Evolutionary conservation across 1,140 invertebrate species (phyloP).

Genomic region (Tigriopus japonicus): DNA sequence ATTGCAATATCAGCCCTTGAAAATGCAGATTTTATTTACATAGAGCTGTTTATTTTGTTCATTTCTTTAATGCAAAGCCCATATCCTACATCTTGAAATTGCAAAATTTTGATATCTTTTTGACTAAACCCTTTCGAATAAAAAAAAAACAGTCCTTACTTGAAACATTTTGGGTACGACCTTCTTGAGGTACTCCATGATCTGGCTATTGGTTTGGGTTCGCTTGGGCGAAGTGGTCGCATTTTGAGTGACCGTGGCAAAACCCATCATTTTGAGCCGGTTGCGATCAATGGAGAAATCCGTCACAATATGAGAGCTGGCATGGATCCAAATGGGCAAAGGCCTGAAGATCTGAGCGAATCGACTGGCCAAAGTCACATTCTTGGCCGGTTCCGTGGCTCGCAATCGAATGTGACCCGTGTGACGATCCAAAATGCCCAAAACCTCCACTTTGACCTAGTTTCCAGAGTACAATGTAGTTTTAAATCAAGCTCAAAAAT

Average conservation of each 20-base stretch:
- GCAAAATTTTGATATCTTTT: too few relatives aligned
- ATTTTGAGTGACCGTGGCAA: neutral
- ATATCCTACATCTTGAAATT: too few relatives aligned
- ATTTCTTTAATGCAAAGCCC: too few relatives aligned
- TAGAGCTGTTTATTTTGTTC: too few relatives aligned
- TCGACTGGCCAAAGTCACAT: constrained; percentile 17
- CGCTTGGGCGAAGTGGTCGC: neutral
- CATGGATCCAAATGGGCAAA: constrained; percentile 49
- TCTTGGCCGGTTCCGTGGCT: constrained; percentile 49
- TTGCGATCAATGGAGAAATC: constrained; percentile 60
- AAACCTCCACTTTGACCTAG: constrained; percentile 58
- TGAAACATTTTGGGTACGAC: constrained; percentile 69
- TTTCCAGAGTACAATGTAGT: neutral
- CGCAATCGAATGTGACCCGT: constrained; percentile 50
- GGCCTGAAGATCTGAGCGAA: constrained; percentile 45
- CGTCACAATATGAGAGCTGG: constrained; percentile 50
- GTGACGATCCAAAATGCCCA: constrained; percentile 55
- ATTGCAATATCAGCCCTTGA: too few relatives aligned
- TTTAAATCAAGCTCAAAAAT: neutral
- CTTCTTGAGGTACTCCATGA: constrained; percentile 66
- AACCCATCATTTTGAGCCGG: constrained; percentile 13
- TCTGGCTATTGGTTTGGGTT: constrained; percentile 23
- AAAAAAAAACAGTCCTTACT: constrained; percentile 19
- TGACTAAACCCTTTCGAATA: constrained; percentile 3
- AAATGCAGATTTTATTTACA: too few relatives aligned